Conservation (phyloP, 2,888 invertebrate genomes). For the Rhagium mordax region DNA sequence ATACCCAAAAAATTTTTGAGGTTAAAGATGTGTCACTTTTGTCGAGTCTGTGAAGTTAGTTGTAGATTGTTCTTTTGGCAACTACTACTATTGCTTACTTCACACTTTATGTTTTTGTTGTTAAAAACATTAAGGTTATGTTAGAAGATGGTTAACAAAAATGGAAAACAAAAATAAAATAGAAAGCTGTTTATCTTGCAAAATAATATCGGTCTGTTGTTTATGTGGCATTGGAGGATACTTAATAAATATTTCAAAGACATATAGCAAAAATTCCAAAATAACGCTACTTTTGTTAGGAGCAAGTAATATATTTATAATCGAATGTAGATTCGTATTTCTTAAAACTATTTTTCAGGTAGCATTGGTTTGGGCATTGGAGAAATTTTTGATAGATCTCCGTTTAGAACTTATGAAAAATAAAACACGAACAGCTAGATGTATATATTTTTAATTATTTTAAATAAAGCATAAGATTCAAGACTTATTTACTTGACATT, state of each 20-base stretch:
- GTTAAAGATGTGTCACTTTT: not conserved
- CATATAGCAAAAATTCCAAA: slow-evolving; percentile 56
- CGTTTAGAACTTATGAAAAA: slow-evolving; percentile 55
- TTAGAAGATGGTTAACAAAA: not conserved
- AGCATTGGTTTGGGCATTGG: slow-evolving; percentile 62
- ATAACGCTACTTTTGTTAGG: slow-evolving; percentile 59
- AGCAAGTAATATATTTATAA: slow-evolving; percentile 11
- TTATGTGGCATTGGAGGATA: slow-evolving; percentile 64
- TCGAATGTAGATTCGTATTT: not conserved
- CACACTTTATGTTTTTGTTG: too few relatives aligned
- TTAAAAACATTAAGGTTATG: not conserved
- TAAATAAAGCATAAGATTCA: too few relatives aligned
- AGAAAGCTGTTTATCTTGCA: slow-evolving; percentile 62
- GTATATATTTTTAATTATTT: slow-evolving; percentile 1
- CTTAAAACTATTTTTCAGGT: slow-evolving; percentile 56
- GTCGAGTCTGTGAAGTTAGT: not conserved
- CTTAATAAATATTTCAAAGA: slow-evolving; percentile 60
- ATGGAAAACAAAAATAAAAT: slow-evolving; percentile 41
- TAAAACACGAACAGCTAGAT: slow-evolving; percentile 5
- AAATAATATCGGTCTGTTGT: slow-evolving; percentile 63
- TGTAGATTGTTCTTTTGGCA: not conserved
- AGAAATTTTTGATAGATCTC: slow-evolving; percentile 64
- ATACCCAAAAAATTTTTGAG: not conserved
- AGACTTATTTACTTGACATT: too few relatives aligned
- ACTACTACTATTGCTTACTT: too few relatives aligned